phyloP scores from a whole-genome alignment of 2,113 vertebrate species.

The Hypocryptadius cinnamomeus region DNA sequence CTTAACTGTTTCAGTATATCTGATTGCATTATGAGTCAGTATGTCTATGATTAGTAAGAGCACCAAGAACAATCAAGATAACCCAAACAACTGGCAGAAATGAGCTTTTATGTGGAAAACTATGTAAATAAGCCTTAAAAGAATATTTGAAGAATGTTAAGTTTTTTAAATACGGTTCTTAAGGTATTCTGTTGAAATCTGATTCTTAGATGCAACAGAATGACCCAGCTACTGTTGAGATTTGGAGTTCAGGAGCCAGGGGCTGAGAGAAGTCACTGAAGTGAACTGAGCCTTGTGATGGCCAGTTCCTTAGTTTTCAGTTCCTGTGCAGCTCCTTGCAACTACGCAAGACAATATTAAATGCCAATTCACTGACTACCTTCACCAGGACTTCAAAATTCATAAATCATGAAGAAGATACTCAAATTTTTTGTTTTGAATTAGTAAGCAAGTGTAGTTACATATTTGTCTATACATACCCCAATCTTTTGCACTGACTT shows the following conservation, averaged over 20 bases:
- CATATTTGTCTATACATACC: constrained; percentile 70
- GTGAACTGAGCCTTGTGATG: neutral
- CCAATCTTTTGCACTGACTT: constrained; percentile 93
- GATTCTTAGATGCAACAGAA: neutral
- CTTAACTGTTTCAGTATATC: neutral
- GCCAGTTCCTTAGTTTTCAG: neutral
- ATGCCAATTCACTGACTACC: neutral
- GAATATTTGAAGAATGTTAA: neutral
- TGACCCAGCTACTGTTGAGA: neutral
- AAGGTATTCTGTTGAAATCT: neutral
- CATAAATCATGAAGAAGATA: neutral
- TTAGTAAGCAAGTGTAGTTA: neutral
- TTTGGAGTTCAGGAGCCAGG: rapidly evolving
- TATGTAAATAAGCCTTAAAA: neutral
- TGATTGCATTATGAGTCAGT: neutral
- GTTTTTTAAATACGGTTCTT: neutral
- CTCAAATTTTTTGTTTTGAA: neutral
- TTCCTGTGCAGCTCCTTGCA: neutral
- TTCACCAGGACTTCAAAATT: neutral
- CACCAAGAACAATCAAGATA: neutral
- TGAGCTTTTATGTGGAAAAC: neutral
- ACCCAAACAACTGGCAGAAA: neutral
- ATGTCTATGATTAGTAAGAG: neutral
- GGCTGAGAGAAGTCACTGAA: neutral
- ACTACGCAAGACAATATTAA: neutral